Percentiles rank a stretch among this genome's conserved stretches.
phyloP scores from a whole-genome alignment of 2,888 invertebrate genomes.

The Eupelmus urozonus region DNA sequence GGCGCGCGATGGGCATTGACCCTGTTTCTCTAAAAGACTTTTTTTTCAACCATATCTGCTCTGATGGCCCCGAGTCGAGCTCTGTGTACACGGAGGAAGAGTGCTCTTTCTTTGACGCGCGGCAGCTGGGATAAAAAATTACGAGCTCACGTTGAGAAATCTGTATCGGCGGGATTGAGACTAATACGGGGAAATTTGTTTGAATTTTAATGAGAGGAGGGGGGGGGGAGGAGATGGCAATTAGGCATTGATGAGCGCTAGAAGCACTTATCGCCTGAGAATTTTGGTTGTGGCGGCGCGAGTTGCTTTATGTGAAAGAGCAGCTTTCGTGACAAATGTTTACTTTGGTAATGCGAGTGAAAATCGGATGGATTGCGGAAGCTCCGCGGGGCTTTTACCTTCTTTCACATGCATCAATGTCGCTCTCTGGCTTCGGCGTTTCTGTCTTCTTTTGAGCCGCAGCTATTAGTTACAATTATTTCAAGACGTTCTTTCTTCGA shows the following conservation, averaged over 20 bases:
- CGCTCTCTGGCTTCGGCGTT: neutral
- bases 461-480: slow-evolving; percentile 15
- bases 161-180: slow-evolving; percentile 11
- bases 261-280: slow-evolving; percentile 27
- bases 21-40: slow-evolving; percentile 3
- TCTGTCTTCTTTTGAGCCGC: neutral
- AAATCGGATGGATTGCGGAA: slow-evolving; percentile 24
- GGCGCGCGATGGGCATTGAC: slow-evolving; percentile 39
- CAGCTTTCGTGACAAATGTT: slow-evolving; percentile 10
- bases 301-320: neutral
- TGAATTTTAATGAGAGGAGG: slow-evolving; percentile 30
- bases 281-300: too few species aligned
- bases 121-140: slow-evolving; percentile 22
- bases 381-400: slow-evolving; percentile 3
- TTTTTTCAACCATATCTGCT: too few species aligned
- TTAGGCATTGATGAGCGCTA: slow-evolving; percentile 27
- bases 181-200: slow-evolving; percentile 25
- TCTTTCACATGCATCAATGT: slow-evolving; percentile 12
- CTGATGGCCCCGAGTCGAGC: too few species aligned
- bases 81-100: neutral
- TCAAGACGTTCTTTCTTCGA: neutral
- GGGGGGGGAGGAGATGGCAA: neutral
- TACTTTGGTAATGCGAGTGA: neutral
- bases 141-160: slow-evolving; percentile 19
- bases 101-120: neutral